Conservation (phyloP, 2,113 vertebrate species). For the Helogale parvula region DNA sequence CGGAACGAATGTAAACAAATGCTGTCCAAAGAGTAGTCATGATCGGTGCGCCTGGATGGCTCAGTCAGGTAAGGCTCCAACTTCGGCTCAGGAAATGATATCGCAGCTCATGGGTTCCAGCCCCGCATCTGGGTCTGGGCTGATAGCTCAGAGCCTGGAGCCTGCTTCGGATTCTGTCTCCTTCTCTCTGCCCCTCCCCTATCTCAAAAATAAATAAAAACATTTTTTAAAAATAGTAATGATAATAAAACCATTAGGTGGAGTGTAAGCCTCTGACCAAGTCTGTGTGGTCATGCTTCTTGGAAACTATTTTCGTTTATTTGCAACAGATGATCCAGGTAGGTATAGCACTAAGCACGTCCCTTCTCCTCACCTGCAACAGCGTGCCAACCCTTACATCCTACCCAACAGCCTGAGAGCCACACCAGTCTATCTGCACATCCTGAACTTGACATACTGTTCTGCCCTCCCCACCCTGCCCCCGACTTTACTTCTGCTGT, state of each 20-base stretch:
- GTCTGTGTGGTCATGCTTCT: neutral
- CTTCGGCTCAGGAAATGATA: too few relatives aligned
- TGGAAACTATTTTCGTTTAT: neutral
- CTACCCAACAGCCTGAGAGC: neutral
- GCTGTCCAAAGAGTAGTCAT: neutral
- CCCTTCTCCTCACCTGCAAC: neutral
- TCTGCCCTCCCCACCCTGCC: neutral
- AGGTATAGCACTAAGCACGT: neutral
- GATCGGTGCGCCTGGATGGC: neutral
- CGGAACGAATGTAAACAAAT: slow-evolving; percentile 38
- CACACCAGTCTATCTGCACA: neutral
- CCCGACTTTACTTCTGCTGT: neutral
- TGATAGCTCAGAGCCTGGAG: too few relatives aligned
- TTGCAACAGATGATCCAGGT: neutral
- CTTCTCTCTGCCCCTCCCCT: too few relatives aligned
- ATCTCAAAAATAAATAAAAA: too few relatives aligned
- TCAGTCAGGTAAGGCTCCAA: too few relatives aligned
- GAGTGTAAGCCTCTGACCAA: neutral
- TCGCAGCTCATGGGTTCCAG: too few relatives aligned
- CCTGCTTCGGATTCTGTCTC: too few relatives aligned
- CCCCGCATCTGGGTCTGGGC: too few relatives aligned
- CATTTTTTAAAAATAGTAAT: neutral
- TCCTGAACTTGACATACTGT: neutral
- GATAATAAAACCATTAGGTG: neutral
- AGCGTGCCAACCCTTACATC: neutral